Conservation (phyloP, 2,113 vertebrate genomes). For the Lipotes vexillifer region DNA sequence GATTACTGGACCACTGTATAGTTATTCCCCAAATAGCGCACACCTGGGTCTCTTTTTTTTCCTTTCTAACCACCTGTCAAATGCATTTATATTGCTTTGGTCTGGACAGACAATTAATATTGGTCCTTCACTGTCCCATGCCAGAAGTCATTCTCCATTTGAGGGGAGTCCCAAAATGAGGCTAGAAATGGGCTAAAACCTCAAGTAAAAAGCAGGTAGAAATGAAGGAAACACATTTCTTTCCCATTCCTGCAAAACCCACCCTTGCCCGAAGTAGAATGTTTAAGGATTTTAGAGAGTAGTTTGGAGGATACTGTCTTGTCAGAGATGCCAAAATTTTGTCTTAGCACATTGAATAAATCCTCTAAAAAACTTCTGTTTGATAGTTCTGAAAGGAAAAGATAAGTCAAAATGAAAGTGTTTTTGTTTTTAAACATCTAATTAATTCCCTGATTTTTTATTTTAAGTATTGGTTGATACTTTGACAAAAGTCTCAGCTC, state of each 20-base stretch:
- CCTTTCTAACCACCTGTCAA: neutral
- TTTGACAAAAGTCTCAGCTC: neutral
- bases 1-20: neutral
- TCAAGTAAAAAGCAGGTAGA: neutral
- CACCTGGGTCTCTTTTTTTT: neutral
- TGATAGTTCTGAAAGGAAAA: conserved; percentile 2
- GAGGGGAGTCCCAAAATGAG: neutral
- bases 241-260: neutral
- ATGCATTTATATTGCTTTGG: neutral
- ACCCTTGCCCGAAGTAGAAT: neutral
- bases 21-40: neutral
- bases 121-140: neutral
- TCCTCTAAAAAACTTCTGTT: conserved; percentile 8
- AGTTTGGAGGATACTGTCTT: neutral
- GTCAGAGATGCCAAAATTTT: conserved; percentile 1
- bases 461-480: neutral
- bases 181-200: neutral
- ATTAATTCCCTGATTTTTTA: neutral
- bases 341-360: neutral
- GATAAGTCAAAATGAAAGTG: neutral
- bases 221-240: neutral
- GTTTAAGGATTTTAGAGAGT: neutral
- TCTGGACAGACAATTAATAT: neutral
- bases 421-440: conserved; percentile 3
- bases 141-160: neutral